Conservation (phyloP, 2,113 vertebrate species). For the Zosterops lateralis region DNA sequence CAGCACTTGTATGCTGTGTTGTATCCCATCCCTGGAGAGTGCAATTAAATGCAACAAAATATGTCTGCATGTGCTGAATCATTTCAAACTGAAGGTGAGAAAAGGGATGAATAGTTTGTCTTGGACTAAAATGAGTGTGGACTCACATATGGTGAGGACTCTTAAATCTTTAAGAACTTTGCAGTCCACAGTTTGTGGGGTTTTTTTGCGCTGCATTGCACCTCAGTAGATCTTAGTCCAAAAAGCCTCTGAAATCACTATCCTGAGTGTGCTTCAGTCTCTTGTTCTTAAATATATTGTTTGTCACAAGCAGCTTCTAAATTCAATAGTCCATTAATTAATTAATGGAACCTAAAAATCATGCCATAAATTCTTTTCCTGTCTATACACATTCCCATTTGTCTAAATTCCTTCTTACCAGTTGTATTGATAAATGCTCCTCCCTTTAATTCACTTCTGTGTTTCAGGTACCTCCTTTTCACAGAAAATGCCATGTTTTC, state of each 20-base stretch:
- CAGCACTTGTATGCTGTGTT: background rate
- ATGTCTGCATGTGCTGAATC: background rate
- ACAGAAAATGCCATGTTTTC: background rate
- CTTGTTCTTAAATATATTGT: background rate
- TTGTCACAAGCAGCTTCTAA: background rate
- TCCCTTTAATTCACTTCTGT: background rate
- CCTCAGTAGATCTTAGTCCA: background rate
- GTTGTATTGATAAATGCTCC: rapidly evolving
- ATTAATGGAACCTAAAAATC: background rate
- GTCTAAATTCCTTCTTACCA: background rate
- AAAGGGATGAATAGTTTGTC: background rate
- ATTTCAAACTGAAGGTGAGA: background rate
- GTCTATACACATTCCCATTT: background rate
- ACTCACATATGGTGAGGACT: background rate
- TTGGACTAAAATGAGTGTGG: background rate
- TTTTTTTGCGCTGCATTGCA: background rate
- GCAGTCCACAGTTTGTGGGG: background rate
- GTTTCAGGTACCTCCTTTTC: background rate
- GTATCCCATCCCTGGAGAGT: background rate
- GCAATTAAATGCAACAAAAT: background rate
- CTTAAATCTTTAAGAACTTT: background rate
- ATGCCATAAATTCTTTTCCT: background rate
- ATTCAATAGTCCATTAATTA: background rate
- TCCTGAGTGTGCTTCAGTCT: background rate
- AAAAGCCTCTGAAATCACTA: background rate